Percentiles rank a stretch among this genome's conserved stretches.
phyloP scores from a whole-genome alignment of 2,113 vertebrate genomes.

The Phalacrocorax aristotelis region DNA sequence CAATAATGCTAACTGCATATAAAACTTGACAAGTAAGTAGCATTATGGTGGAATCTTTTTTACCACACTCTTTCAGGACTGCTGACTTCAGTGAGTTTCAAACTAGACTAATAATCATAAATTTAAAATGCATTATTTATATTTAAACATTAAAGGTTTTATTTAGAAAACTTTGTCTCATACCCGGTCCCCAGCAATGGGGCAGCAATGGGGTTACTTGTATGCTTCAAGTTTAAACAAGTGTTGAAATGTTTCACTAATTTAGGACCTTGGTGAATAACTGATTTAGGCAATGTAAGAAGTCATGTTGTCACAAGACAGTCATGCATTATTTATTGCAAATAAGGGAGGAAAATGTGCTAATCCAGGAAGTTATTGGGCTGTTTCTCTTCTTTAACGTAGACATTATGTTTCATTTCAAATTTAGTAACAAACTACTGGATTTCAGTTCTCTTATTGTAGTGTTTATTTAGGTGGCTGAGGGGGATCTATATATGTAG shows the following conservation, averaged over 20 bases:
- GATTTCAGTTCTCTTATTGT: not conserved
- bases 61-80: not conserved
- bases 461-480: not conserved
- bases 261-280: not conserved
- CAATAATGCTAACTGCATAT: not conserved
- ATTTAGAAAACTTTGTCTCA: not conserved
- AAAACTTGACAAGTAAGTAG: not conserved
- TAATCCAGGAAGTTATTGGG: not conserved
- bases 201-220: not conserved
- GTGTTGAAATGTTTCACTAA: not conserved
- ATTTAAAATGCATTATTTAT: not conserved
- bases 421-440: not conserved
- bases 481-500: not conserved
- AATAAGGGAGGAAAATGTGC: not conserved
- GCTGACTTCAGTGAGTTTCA: not conserved
- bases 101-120: not conserved
- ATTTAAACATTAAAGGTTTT: not conserved
- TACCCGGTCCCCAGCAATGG: not conserved
- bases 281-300: not conserved
- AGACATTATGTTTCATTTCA: not conserved
- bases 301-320: not conserved
- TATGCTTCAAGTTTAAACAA: not conserved
- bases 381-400: not conserved
- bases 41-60: not conserved
- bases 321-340: not conserved